Evolutionary conservation across 2,113 vertebrate genomes (phyloP), one percentile per base, ranked within the genome.

Genomic region (Aphyosemion australe): DNA sequence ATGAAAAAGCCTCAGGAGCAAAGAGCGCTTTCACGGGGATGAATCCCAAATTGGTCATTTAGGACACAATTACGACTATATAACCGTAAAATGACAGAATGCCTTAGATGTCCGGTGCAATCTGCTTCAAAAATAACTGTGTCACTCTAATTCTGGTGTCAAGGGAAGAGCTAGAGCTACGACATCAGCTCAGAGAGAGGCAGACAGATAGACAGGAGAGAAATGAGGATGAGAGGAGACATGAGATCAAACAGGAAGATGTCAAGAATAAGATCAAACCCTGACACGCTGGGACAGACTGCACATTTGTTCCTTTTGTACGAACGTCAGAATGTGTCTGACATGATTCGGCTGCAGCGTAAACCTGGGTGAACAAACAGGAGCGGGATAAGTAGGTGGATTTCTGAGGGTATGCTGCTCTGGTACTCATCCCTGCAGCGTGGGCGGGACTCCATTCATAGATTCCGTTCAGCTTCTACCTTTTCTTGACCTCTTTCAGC

Each of bases 381-480:
- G 39, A 82, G 78, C 47, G 12, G 67, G 64, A 75, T 19, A 64
- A 65, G 90, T 90, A 87, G 90, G 89, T 54, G 84, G 86, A 88
- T 64, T 67, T 7, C 69, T 77, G 74, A 78, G 63, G 63, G 81
- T n/a, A n/a, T n/a, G n/a, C n/a, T n/a, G 54, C 42, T 63, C 62
- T 70, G 62, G 57, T 69, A 72, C 49, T 71, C 72, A 76, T 65
- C 37, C 8, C 69, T 64, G 56, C 50, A 75, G 82, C 57, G 83
- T 87, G 76, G 80, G 88, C 41, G 71, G 74, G 69, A 65, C 75
- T 79, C 80, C 91, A 90, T 91, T 91, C 88, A 91, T 81, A 75
- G 81, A 80, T 77, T 65, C 41, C 18, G 55, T 26, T 77, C 63
- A 59, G 61, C 66, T 58, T 66, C 16, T 61, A 68, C 80, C 71